Evolutionary conservation across 1,140 invertebrate species (phyloP).

Genomic region (Argopecten irradians): DNA sequence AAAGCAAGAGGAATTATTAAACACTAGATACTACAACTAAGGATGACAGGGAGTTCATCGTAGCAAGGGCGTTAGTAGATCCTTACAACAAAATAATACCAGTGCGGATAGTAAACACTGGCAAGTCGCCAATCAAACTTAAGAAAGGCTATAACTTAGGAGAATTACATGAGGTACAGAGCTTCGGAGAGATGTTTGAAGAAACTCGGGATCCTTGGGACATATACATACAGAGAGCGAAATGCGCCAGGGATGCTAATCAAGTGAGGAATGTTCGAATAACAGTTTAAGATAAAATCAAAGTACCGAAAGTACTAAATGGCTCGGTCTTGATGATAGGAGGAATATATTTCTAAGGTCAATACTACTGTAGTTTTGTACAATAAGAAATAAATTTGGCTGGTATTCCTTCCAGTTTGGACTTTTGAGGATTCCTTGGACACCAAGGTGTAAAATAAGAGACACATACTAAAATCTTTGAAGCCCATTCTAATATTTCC

Average conservation of each 20-base stretch:
- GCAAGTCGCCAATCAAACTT: neutral
- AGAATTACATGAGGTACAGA: neutral
- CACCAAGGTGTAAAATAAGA: too few relatives aligned
- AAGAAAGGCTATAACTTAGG: neutral
- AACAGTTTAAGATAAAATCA: too few relatives aligned
- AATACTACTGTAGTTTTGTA: too few relatives aligned
- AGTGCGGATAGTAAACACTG: constrained; percentile 15
- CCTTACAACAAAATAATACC: neutral
- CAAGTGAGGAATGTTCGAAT: too few relatives aligned
- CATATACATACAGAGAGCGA: neutral
- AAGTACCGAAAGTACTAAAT: too few relatives aligned
- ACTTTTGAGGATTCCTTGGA: too few relatives aligned
- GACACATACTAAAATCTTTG: too few relatives aligned
- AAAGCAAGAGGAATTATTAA: neutral
- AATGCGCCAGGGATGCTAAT: neutral
- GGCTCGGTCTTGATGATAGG: too few relatives aligned
- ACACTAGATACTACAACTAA: constrained; percentile 27
- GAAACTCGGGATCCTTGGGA: neutral
- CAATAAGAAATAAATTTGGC: too few relatives aligned
- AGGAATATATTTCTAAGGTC: too few relatives aligned
- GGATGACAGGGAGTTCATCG: constrained; percentile 12
- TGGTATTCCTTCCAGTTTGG: too few relatives aligned
- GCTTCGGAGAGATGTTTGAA: constrained; percentile 8
- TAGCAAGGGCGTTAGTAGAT: constrained; percentile 23
- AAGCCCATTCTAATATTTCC: too few relatives aligned